Base-by-base conservation (phyloP, 2,888 invertebrate genomes). In the Noctua janthina region DNA sequence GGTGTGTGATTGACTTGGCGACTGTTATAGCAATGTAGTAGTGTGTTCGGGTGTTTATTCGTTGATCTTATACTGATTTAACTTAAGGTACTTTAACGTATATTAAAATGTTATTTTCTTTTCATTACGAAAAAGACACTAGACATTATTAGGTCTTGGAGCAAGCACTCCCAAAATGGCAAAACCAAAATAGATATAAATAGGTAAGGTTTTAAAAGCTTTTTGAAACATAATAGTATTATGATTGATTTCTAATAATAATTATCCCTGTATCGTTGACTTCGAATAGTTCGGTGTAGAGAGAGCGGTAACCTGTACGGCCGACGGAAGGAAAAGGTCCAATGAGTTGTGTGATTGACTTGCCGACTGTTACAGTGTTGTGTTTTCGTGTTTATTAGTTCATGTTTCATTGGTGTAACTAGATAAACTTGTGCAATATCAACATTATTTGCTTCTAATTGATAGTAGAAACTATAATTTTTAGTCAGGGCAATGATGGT, bases 1-100 rank as follows among this genome's bases (percentile, higher is more conserved):
- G 66, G 84, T 82, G 79, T 82, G 70, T 84, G 69, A 84, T 82
- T 79, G 84, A 79, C 79, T 84, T 79, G 73, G 35, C 35, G 56
- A 70, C 72, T 59, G 59, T 64, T 35, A 20, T n/a, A 0, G 17
- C 15, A 3, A 17, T 64, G 17, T 66, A 70, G 17, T 46, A 46
- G 35, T 76, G 76, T 59, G n/a, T 75, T 59, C 39, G 13, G n/a
- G 35, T 74, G 13, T 39, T n/a, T 49, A n/a, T 59, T 59, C 7
- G 17, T 64, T 35, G 29, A 64, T 64, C 29, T 35, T 29, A 62
- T 62, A 15, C 29, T 29, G 62, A 62, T 62, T 8, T 35, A 62
- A 29, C 29, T 35, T 64, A 4, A 17, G 17, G 4, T 64, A 35
- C 8, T 35, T 35, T 64, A 64, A 8, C 8, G 17, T 17, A 10